Conservation (phyloP, 2,888 invertebrate species). For the Beris chalybata region DNA sequence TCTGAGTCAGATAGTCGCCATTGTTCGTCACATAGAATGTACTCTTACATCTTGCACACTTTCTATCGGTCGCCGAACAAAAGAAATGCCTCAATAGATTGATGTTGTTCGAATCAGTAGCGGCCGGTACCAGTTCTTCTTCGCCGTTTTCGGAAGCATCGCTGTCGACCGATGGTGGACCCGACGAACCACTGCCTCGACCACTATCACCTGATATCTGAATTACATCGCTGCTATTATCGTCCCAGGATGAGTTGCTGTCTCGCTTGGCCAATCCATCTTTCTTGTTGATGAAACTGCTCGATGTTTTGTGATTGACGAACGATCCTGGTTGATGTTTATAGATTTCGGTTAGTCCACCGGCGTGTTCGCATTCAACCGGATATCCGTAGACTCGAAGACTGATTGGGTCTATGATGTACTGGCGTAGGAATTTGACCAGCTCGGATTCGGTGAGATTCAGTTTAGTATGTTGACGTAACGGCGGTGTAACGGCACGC, state of each 20-base stretch:
- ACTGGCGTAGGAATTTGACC: conserved; percentile 62
- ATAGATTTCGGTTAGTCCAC: conserved; percentile 66
- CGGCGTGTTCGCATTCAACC: conserved; percentile 63
- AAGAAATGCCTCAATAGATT: conserved; percentile 10
- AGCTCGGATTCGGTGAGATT: conserved; percentile 61
- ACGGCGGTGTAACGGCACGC: conserved; percentile 48
- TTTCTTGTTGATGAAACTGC: conserved; percentile 12
- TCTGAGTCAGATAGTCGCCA: conserved; percentile 72
- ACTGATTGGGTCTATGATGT: conserved; percentile 64
- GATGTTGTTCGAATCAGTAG: conserved; percentile 1
- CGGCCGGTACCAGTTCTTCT: conserved; percentile 41
- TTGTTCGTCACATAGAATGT: conserved; percentile 70
- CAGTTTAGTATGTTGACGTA: conserved; percentile 54
- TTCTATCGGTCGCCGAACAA: conserved; percentile 57
- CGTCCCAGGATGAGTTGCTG: conserved; percentile 18
- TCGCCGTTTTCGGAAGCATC: conserved; percentile 51
- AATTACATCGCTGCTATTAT: conserved; percentile 27
- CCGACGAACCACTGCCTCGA: conserved; percentile 60
- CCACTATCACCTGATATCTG: conserved; percentile 59
- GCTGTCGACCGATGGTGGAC: conserved; percentile 61
- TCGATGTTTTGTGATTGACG: conserved; percentile 43
- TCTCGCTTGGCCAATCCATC: conserved; percentile 10
- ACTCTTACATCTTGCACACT: conserved; percentile 73
- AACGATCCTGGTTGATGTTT: conserved; percentile 61
- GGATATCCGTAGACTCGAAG: conserved; percentile 73